Percentiles rank a stretch among this genome's conserved stretches.
Conservation (phyloP, 92 coral and sea anemone species). For the Epizoanthus rinbou region DNA sequence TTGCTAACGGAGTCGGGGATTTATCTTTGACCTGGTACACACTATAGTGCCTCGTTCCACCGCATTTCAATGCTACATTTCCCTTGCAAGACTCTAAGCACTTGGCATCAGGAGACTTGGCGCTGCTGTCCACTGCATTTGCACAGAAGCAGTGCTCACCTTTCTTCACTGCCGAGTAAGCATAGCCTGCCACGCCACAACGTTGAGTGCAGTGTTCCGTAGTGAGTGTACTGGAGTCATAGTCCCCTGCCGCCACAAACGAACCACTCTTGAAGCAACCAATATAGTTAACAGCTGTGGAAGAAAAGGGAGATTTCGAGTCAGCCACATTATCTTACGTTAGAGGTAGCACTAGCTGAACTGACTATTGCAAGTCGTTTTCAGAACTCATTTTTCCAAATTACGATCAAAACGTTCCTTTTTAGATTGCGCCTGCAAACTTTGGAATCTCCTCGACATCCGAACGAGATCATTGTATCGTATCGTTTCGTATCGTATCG, state of each 20-base stretch:
- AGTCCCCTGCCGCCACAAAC: conserved; percentile 64
- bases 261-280: conserved; percentile 69
- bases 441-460: no score
- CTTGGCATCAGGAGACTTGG: conserved; percentile 45
- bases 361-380: no score
- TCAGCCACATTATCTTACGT: no score
- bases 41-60: conserved; percentile 64
- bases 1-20: conserved; percentile 45
- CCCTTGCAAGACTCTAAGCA: conserved; percentile 81
- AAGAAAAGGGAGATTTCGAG: not conserved
- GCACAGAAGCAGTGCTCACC: conserved; percentile 91
- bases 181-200: conserved; percentile 68
- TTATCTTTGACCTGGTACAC: conserved; percentile 68
- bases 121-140: conserved; percentile 14
- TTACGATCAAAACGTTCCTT: no score
- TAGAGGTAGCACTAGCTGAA: no score
- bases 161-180: conserved; percentile 62
- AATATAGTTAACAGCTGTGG: conserved; percentile 65
- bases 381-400: no score
- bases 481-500: no score
- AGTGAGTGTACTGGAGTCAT: conserved; percentile 58
- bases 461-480: no score
- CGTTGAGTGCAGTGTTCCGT: conserved; percentile 75
- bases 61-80: conserved; percentile 70
- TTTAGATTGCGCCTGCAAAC: no score